Evolutionary conservation across 2,888 invertebrate species (phyloP).

Genomic region (Dyspetes luteomarginatus): DNA sequence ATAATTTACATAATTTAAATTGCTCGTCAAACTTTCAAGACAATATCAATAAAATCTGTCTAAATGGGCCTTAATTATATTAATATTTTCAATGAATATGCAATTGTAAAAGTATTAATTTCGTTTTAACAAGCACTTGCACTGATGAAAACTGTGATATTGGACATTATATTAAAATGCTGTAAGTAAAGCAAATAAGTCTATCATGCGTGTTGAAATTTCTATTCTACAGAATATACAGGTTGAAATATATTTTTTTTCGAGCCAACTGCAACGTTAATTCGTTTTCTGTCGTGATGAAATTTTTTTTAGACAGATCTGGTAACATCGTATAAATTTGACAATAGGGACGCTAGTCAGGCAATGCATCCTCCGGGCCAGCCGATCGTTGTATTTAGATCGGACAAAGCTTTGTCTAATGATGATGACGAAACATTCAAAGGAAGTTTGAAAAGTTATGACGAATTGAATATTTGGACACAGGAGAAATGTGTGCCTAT

Average conservation of each 20-base stretch:
- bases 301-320: not conserved
- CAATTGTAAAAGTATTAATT: conserved; percentile 65
- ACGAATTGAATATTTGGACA: conserved; percentile 95
- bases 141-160: conserved; percentile 81
- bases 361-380: conserved; percentile 94
- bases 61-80: not conserved
- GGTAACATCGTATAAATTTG: not conserved
- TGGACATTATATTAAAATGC: conserved; percentile 78
- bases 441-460: conserved; percentile 90
- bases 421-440: conserved; percentile 93
- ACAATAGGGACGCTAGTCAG: conserved; percentile 86
- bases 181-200: conserved; percentile 76
- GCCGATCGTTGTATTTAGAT: conserved; percentile 92
- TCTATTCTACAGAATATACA: not conserved
- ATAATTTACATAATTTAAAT: not conserved
- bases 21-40: not conserved
- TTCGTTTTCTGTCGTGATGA: not conserved
- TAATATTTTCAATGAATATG: not conserved
- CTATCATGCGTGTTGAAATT: conserved; percentile 37
- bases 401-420: conserved; percentile 91
- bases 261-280: not conserved
- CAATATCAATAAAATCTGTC: not conserved
- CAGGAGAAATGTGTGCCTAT: conserved; percentile 97
- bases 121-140: conserved; percentile 80
- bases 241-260: not conserved